Conservation (phyloP, 2,113 vertebrate species). For the Passerina amoena region DNA sequence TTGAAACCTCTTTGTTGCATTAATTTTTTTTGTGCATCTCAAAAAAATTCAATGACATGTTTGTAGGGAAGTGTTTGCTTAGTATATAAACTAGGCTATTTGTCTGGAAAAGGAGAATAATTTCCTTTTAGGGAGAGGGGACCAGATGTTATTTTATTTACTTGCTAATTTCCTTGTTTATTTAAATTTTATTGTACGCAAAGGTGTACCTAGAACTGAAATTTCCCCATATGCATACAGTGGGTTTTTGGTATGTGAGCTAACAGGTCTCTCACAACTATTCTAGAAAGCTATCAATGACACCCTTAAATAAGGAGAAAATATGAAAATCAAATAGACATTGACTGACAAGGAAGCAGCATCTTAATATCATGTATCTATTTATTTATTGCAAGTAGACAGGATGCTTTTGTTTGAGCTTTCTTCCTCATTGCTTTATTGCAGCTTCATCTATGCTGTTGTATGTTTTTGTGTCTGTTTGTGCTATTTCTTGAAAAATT, state of each 20-base stretch:
- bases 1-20: not conserved
- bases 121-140: not conserved
- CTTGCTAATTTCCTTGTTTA: not conserved
- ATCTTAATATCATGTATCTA: not conserved
- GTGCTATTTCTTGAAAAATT: not conserved
- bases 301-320: not conserved
- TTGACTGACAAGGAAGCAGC: not conserved
- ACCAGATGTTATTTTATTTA: not conserved
- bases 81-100: not conserved
- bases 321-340: not conserved
- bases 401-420: not conserved
- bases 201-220: not conserved
- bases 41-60: not conserved
- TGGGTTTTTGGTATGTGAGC: not conserved
- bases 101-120: not conserved
- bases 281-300: not conserved
- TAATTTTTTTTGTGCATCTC: not conserved
- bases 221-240: not conserved
- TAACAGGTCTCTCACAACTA: not conserved
- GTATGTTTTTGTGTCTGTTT: not conserved
- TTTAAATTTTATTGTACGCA: not conserved
- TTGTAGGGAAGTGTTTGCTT: not conserved
- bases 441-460: not conserved
- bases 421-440: not conserved
- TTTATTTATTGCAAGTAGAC: not conserved